A percentile compares a stretch with the other conserved stretches of the same genome.
phyloP scores from a whole-genome alignment of 2,113 vertebrate genomes.

The Sigmodon hispidus region DNA sequence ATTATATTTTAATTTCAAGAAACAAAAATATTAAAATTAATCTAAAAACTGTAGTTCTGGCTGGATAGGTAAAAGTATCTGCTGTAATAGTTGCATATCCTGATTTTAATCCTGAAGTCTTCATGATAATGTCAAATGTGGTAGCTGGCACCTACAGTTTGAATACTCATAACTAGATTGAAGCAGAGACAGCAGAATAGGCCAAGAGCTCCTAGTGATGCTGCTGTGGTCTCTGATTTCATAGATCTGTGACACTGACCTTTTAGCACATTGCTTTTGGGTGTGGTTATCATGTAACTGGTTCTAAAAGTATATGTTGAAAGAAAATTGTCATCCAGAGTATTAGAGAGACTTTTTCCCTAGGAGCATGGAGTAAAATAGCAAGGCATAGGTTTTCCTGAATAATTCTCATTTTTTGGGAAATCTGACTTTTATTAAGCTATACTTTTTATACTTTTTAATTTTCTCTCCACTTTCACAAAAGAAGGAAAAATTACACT shows the following conservation, averaged over 20 bases:
- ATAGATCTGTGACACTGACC: background rate
- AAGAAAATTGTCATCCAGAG: background rate
- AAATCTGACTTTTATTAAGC: background rate
- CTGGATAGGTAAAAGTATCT: background rate
- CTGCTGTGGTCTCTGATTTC: background rate
- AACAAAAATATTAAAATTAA: background rate
- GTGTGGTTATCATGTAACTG: background rate
- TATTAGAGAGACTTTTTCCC: background rate
- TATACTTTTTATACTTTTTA: background rate
- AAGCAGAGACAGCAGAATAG: background rate
- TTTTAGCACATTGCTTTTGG: background rate
- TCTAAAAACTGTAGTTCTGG: background rate
- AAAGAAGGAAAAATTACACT: background rate
- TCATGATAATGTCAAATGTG: background rate
- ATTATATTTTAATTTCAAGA: background rate
- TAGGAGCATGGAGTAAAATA: background rate
- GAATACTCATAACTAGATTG: background rate
- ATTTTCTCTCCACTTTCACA: background rate
- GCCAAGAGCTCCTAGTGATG: background rate
- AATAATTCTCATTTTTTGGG: background rate
- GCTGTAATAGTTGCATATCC: no score
- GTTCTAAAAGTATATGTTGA: background rate
- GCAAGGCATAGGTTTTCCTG: background rate
- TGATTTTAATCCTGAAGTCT: background rate
- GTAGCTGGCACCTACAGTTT: background rate